phyloP scores from a whole-genome alignment of 2,113 vertebrate genomes.

The Syrmaticus mikado region DNA sequence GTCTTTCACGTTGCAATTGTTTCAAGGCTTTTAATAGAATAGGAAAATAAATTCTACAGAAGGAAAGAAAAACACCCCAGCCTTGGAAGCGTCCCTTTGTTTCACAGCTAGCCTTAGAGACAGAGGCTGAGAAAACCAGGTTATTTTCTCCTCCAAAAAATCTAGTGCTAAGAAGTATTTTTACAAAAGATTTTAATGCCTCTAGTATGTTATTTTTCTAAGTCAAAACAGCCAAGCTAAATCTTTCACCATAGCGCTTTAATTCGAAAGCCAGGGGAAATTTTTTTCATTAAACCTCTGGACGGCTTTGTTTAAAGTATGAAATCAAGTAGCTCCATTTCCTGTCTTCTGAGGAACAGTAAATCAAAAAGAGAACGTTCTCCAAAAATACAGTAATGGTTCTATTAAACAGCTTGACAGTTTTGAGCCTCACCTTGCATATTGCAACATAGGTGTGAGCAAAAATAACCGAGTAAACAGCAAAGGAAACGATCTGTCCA shows the following conservation, averaged over 20 bases:
- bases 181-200: conserved; percentile 57
- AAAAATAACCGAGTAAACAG: neutral
- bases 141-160: neutral
- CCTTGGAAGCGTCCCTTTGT: neutral
- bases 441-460: conserved; percentile 37
- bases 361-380: conserved; percentile 52
- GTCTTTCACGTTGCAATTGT: neutral
- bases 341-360: conserved; percentile 73
- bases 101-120: conserved; percentile 2
- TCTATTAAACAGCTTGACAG: conserved; percentile 65
- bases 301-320: conserved; percentile 71
- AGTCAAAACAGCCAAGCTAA: conserved; percentile 66
- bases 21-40: conserved; percentile 51
- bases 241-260: conserved; percentile 70
- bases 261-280: conserved; percentile 70
- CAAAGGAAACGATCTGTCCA: neutral
- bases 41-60: conserved; percentile 42
- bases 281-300: conserved; percentile 74
- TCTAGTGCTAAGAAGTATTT: conserved; percentile 42
- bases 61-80: neutral
- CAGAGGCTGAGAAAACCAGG: neutral
- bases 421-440: conserved; percentile 69
- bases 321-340: conserved; percentile 77
- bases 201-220: conserved; percentile 61
- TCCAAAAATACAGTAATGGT: conserved; percentile 66